Percentiles rank a stretch among this genome's conserved stretches.
Conservation (phyloP, 35 echinoderm and acorn worm species). For the Eucidaris tribuloides region DNA sequence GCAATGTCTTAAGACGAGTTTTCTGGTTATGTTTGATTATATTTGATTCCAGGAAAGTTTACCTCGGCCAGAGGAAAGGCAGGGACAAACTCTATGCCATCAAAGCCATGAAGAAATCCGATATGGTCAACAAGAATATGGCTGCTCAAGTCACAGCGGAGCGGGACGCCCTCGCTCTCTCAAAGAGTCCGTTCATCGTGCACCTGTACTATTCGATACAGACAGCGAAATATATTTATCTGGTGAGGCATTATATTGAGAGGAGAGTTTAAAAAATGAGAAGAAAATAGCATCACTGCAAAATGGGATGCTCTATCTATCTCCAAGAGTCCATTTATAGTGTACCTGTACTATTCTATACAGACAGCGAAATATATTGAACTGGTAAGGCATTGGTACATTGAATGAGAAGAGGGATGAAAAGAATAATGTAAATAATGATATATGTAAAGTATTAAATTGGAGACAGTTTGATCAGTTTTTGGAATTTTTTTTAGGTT, state of each 20-base stretch:
- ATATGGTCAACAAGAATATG: conserved; percentile 97
- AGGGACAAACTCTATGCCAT: conserved; percentile 90
- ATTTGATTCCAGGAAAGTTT: conserved; percentile 68
- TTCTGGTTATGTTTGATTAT: background rate
- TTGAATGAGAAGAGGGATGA: no score
- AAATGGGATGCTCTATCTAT: conserved; percentile 88
- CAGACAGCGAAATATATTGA: conserved; percentile 82
- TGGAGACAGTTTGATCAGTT: no score
- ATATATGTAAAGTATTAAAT: conserved; percentile 66
- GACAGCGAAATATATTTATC: conserved; percentile 72
- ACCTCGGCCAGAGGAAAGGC: conserved; percentile 67
- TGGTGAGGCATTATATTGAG: conserved; percentile 83
- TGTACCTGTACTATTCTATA: conserved; percentile 93
- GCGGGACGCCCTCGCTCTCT: conserved; percentile 85
- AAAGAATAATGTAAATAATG: no score
- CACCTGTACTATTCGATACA: conserved; percentile 97
- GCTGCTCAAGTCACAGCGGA: conserved; percentile 76
- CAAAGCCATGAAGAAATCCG: conserved; percentile 96
- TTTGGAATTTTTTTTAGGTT: no score
- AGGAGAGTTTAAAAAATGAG: no score
- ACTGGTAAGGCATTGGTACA: conserved; percentile 74
- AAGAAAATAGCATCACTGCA: no score
- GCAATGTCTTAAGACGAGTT: background rate
- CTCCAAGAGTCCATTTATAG: conserved; percentile 93
- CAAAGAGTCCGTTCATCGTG: conserved; percentile 94